Base-by-base conservation (phyloP, 2,888 invertebrate species). In the Mythimna pallens region DNA sequence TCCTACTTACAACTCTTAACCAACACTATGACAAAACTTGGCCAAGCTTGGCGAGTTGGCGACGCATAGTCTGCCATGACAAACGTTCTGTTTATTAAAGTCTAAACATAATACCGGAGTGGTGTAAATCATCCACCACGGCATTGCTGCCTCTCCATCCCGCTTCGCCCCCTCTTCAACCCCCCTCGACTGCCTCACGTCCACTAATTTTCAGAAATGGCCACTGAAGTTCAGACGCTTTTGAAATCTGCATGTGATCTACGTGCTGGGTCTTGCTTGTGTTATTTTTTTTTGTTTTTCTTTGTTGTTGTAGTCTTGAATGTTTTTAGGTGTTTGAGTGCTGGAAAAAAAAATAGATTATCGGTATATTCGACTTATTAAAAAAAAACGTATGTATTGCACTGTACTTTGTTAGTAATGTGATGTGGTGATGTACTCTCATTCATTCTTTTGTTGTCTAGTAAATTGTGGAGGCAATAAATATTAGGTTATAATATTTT, bases 21-120 rank as follows among this genome's bases (percentile, higher is more conserved):
- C 62, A 64, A 66, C 83, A 73, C 71, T 69, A 73, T 66, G 80
- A 77, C 79, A 81, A 86, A 86, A 86, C 85, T 87, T 85, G 82
- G 89, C 93, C 93, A 81, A 80, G 86, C 70, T 63, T 78, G 91
- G 91, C 95, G 93, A 89, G 93, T 65, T 78, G 91, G 91, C 95
- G 94, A 89, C 93, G 89, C 81, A 80, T 72, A 88, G 92, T 92
- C 92, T 91, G 84, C 83, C 76, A 82, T 94, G 95, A 94, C 95
- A 94, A 95, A 93, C 95, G 96, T 94, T 92, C 95, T 96, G 96
- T 96, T 96, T 97, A 96, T 97, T 96, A 96, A 96, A 97, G 96
- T 97, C 96, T 96, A 97, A 97, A 97, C 96, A 97, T 97, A 97
- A 97, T 96, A 96, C 96, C 96, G 95, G 96, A 95, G 93, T 95